Conservation (phyloP, 2,888 invertebrate species). For the Himalopsyche kuldschensis region DNA sequence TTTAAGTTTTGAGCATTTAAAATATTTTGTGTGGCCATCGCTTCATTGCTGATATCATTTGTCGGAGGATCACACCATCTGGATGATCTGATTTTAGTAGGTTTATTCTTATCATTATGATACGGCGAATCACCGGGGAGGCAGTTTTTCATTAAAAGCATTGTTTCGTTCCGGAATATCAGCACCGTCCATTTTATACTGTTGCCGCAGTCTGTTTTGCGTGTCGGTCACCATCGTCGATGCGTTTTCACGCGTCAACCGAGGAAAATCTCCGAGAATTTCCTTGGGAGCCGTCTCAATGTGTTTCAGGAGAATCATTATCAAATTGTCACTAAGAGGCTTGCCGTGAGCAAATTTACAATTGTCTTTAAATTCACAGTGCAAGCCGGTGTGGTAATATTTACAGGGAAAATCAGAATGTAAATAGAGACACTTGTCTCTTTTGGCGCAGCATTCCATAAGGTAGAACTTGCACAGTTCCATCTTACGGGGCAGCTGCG, state of each 20-base stretch:
- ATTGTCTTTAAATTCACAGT: slow-evolving; percentile 77
- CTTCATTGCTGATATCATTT: slow-evolving; percentile 6
- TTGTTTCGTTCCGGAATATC: slow-evolving; percentile 48
- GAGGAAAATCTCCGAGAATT: slow-evolving; percentile 86
- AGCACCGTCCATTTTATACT: slow-evolving; percentile 45
- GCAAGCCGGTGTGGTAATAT: slow-evolving; percentile 91
- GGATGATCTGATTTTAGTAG: slow-evolving; percentile 56
- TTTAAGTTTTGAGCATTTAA: slow-evolving; percentile 62
- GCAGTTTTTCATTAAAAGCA: slow-evolving; percentile 34
- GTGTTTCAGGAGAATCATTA: slow-evolving; percentile 69
- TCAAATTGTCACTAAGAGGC: slow-evolving; percentile 79
- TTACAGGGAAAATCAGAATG: slow-evolving; percentile 97
- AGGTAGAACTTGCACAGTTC: slow-evolving; percentile 96
- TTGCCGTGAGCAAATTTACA: slow-evolving; percentile 94
- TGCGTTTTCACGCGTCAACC: slow-evolving; percentile 78
- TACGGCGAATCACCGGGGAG: neutral
- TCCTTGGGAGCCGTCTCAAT: slow-evolving; percentile 90
- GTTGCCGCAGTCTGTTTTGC: slow-evolving; percentile 53
- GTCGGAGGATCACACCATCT: slow-evolving; percentile 57
- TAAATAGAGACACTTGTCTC: slow-evolving; percentile 94
- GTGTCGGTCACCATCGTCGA: slow-evolving; percentile 59
- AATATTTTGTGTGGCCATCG: slow-evolving; percentile 48
- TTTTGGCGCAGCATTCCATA: slow-evolving; percentile 93
- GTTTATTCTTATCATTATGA: slow-evolving; percentile 49
- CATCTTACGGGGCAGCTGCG: slow-evolving; percentile 79